Percentiles rank a stretch among this genome's conserved stretches.
phyloP scores from a whole-genome alignment of 2,797 vertebrate genomes.

The Oreortyx pictus region DNA sequence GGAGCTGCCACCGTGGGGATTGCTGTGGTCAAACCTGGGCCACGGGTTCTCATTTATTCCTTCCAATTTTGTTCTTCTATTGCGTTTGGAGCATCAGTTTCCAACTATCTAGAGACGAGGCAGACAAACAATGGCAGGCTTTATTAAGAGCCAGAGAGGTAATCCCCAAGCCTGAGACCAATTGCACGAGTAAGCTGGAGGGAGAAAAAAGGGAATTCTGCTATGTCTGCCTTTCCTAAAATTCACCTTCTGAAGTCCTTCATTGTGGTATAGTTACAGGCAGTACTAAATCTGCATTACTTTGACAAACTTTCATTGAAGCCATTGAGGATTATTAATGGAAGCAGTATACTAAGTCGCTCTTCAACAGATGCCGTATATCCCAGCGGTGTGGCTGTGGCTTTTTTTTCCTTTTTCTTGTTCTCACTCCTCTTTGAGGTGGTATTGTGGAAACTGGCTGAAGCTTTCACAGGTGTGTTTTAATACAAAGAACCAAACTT shows the following conservation, averaged over 20 bases:
- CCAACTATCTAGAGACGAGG: conserved; percentile 42
- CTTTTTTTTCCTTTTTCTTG: neutral
- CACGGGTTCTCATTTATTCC: conserved; percentile 59
- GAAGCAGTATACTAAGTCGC: neutral
- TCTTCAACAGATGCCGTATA: neutral
- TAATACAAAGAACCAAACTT: neutral
- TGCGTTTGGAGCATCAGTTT: conserved; percentile 53
- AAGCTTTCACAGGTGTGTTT: neutral
- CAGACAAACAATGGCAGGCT: conserved; percentile 40
- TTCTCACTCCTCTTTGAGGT: neutral
- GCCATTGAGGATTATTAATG: neutral
- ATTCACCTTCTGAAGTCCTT: conserved; percentile 46
- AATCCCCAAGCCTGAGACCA: conserved; percentile 3
- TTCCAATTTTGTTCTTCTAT: conserved; percentile 36
- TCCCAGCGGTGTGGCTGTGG: neutral
- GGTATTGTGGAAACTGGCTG: neutral
- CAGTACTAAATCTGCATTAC: conserved; percentile 31
- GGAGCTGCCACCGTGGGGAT: conserved; percentile 54
- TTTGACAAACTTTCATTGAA: conserved; percentile 17
- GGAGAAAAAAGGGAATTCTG: conserved; percentile 16
- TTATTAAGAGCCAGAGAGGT: conserved; percentile 32
- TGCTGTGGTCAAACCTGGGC: conserved; percentile 43
- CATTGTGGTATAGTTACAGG: neutral
- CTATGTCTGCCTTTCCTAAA: conserved; percentile 12
- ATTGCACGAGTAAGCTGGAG: conserved; percentile 16